Percentiles rank a stretch among this genome's conserved stretches.
Conservation (phyloP, 1,140 invertebrate genomes). For the Bathynomus jamesi region DNA sequence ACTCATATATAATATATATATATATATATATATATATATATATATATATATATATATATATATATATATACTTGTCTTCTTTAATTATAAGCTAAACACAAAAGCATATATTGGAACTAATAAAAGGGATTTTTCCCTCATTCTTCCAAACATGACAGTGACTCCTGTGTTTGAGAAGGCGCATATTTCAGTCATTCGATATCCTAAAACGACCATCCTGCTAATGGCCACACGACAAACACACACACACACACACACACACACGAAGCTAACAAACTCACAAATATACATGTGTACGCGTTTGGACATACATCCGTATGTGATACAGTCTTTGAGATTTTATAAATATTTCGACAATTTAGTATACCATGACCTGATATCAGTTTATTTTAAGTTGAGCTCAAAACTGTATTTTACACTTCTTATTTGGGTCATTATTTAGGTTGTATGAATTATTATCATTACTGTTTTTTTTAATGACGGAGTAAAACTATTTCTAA, state of each 20-base stretch:
- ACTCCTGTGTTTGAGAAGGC: not conserved
- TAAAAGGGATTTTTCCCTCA: not conserved
- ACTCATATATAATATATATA: not conserved
- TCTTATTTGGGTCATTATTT: too few species aligned
- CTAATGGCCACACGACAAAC: not conserved
- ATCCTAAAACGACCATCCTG: not conserved
- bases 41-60: not conserved
- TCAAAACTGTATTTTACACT: too few species aligned
- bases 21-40: not conserved
- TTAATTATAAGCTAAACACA: not conserved
- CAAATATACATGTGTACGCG: too few species aligned
- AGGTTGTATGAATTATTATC: too few species aligned
- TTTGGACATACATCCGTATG: too few species aligned
- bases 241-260: not conserved
- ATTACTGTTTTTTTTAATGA: too few species aligned
- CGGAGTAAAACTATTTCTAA: too few species aligned
- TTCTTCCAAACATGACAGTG: not conserved
- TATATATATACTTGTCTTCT: not conserved
- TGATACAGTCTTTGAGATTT: too few species aligned
- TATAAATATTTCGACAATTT: too few species aligned
- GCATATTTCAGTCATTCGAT: not conserved
- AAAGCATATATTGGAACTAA: not conserved
- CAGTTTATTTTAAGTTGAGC: too few species aligned
- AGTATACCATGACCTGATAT: too few species aligned
- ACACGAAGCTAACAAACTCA: not conserved